Evolutionary conservation across 2,888 invertebrate genomes (phyloP).

Genomic region (Sphaerophoria taeniata): DNA sequence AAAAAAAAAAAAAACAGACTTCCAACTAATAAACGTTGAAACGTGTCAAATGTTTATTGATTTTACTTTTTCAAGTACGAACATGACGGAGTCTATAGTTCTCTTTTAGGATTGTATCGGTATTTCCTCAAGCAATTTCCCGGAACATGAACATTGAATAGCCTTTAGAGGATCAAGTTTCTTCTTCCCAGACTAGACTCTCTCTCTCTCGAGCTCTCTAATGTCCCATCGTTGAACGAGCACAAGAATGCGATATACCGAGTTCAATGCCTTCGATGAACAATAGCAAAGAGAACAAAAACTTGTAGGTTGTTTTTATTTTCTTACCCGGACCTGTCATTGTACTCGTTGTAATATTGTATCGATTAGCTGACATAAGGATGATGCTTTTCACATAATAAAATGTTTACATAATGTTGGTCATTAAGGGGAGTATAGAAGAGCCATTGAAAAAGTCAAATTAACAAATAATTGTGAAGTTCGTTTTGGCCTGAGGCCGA

Average conservation of each 20-base stretch:
- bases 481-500: slow-evolving; percentile 2
- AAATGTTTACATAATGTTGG: slow-evolving; percentile 46
- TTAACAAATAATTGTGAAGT: slow-evolving; percentile 29
- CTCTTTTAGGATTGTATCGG: neutral
- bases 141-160: slow-evolving; percentile 2
- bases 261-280: slow-evolving; percentile 19
- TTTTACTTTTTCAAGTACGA: slow-evolving; percentile 6
- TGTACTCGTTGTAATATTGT: slow-evolving; percentile 18
- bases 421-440: slow-evolving; percentile 32
- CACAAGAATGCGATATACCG: neutral
- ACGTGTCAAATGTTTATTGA: slow-evolving; percentile 37
- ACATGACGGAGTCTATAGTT: neutral
- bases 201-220: neutral
- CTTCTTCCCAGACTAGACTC: too few relatives aligned
- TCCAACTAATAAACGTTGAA: slow-evolving; percentile 7
- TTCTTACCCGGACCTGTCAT: slow-evolving; percentile 29
- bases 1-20: neutral
- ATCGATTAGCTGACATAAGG: slow-evolving; percentile 61
- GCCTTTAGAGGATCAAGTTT: slow-evolving; percentile 30
- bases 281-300: neutral
- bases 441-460: slow-evolving; percentile 25
- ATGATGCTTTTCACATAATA: slow-evolving; percentile 51
- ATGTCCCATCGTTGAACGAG: slow-evolving; percentile 4
- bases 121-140: slow-evolving; percentile 11
- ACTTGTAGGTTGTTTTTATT: neutral